Conservation (phyloP, 2,888 invertebrate genomes). For the Ephialtes manifestator region DNA sequence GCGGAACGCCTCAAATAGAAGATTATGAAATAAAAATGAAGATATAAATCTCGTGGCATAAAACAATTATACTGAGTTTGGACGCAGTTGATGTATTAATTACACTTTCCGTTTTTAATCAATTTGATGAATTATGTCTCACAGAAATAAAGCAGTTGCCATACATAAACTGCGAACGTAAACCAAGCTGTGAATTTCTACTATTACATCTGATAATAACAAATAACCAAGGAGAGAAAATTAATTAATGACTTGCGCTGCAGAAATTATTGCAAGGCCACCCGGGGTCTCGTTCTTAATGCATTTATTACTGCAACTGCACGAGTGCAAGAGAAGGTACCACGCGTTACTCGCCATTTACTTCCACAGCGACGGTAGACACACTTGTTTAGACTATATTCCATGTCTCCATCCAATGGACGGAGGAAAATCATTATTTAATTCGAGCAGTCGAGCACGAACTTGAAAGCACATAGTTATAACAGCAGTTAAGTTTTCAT, state of each 20-base stretch:
- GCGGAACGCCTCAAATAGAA: no score
- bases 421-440: background rate
- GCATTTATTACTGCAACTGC: background rate
- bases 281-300: background rate
- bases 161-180: background rate
- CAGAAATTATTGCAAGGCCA: slow-evolving; percentile 21
- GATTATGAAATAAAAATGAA: no score
- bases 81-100: background rate
- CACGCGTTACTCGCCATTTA: background rate
- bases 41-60: background rate
- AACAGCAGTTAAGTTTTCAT: slow-evolving; percentile 41
- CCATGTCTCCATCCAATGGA: background rate
- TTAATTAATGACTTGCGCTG: slow-evolving; percentile 3
- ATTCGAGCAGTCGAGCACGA: background rate
- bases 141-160: background rate
- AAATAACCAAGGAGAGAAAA: slow-evolving; percentile 12
- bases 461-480: background rate
- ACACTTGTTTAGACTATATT: background rate
- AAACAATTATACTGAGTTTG: background rate
- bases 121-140: background rate
- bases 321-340: background rate
- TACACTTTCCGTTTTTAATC: slow-evolving; percentile 82
- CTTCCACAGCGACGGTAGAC: background rate
- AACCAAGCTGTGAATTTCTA: background rate
- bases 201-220: background rate